Conservation (phyloP, 2,888 invertebrate genomes). For the Cantharis flavilabris region DNA sequence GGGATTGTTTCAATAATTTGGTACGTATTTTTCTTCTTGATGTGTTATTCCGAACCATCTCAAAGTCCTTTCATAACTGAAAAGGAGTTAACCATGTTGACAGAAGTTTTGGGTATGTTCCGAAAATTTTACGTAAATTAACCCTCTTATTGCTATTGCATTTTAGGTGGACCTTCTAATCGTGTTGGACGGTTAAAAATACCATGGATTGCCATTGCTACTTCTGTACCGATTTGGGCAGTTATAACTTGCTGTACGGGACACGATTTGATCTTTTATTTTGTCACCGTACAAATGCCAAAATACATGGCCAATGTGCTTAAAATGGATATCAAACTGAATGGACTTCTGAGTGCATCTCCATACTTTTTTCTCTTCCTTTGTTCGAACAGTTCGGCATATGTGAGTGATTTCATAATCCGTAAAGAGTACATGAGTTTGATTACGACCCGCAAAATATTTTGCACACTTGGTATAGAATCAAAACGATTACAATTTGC, state of each 20-base stretch:
- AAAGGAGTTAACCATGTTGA: conserved; percentile 57
- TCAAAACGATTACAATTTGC: neutral
- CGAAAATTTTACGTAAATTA: conserved; percentile 43
- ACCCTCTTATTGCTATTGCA: neutral
- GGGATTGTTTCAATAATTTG: conserved; percentile 60
- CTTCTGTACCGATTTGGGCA: conserved; percentile 72
- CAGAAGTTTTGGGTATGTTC: conserved; percentile 30
- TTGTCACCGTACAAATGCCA: conserved; percentile 71
- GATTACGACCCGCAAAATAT: conserved; percentile 54
- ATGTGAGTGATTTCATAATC: neutral
- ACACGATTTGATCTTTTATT: conserved; percentile 73
- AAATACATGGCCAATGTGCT: conserved; percentile 72
- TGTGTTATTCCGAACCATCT: conserved; percentile 60
- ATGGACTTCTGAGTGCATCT: neutral
- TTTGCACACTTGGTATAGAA: conserved; percentile 58
- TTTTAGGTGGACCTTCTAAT: neutral
- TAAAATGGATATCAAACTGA: neutral
- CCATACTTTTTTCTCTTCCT: neutral
- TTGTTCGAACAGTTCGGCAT: neutral
- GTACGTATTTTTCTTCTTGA: conserved; percentile 55
- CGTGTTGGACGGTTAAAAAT: neutral
- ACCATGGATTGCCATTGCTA: conserved; percentile 69
- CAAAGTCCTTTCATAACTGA: conserved; percentile 61
- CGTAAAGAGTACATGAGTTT: neutral
- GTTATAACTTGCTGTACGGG: conserved; percentile 73